Conservation (phyloP, 2,113 vertebrate species). For the Lepus timidus region DNA sequence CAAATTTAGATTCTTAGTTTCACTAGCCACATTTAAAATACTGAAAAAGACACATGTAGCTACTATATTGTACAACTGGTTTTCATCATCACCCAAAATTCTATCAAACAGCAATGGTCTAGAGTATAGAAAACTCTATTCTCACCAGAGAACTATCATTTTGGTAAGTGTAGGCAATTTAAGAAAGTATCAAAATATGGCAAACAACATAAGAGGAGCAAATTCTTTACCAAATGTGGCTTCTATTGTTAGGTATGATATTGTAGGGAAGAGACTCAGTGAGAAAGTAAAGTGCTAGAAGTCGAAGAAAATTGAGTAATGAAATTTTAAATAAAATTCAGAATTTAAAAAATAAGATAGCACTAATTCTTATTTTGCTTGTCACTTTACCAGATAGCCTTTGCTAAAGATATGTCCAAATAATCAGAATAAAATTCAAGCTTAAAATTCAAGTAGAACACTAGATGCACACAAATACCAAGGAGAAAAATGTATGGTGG, state of each 20-base stretch:
- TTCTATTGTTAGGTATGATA: not conserved
- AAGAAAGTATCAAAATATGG: not conserved
- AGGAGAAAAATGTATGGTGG: not conserved
- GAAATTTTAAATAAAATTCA: conserved; percentile 1
- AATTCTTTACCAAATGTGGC: not conserved
- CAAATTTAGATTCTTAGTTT: not conserved
- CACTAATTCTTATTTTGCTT: conserved; percentile 9
- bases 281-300: conserved; percentile 25
- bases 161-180: not conserved
- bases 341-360: not conserved
- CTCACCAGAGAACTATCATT: not conserved
- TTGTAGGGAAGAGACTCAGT: not conserved
- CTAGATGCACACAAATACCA: not conserved
- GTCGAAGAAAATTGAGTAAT: conserved; percentile 12
- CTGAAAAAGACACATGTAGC: not conserved
- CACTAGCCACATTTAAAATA: not conserved
- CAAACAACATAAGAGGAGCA: not conserved
- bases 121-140: not conserved
- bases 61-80: not conserved
- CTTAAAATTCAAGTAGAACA: conserved; percentile 35
- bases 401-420: not conserved
- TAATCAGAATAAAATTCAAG: not conserved
- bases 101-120: not conserved
- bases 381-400: not conserved
- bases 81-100: not conserved